phyloP scores from a whole-genome alignment of 30 jellyfish, hydroid and myxozoan genomes.

The Chrysaora quinquecirrha region DNA sequence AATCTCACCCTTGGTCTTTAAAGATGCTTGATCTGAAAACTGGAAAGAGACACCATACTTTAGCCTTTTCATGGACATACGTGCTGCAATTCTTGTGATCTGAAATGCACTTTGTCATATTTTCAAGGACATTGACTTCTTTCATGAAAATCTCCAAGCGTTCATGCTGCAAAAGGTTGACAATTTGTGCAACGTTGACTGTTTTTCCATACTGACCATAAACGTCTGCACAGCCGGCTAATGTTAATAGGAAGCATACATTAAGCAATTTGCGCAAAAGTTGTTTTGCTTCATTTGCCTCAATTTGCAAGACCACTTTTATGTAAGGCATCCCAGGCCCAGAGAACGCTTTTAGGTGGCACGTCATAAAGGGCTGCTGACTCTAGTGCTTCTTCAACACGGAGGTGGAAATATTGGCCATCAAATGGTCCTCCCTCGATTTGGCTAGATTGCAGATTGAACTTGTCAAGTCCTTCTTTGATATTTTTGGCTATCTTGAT shows the following conservation, averaged over 20 bases:
- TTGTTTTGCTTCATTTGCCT: slow-evolving; percentile 26
- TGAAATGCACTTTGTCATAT: slow-evolving; percentile 32
- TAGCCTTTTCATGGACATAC: slow-evolving; percentile 29
- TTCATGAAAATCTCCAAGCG: no score
- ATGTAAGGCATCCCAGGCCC: slow-evolving; percentile 23
- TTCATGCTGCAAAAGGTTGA: no score
- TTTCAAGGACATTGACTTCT: slow-evolving; percentile 20
- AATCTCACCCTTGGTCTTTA: slow-evolving; percentile 29
- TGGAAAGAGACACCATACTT: slow-evolving; percentile 37
- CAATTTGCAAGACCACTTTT: no score
- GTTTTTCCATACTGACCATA: slow-evolving; percentile 31
- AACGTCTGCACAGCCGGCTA: slow-evolving; percentile 57
- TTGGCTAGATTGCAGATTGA: not conserved
- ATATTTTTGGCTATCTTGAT: slow-evolving; percentile 20
- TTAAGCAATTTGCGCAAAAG: slow-evolving; percentile 46
- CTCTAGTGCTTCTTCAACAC: not conserved
- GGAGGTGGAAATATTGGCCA: slow-evolving; percentile 22
- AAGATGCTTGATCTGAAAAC: slow-evolving; percentile 30
- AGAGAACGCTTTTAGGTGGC: slow-evolving; percentile 13
- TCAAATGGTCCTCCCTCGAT: slow-evolving; percentile 13
- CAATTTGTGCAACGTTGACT: no score
- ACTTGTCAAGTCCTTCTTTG: slow-evolving; percentile 21
- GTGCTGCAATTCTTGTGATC: slow-evolving; percentile 49
- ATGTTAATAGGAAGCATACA: slow-evolving; percentile 32
- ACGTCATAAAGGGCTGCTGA: not conserved